Evolutionary conservation across 2,888 invertebrate genomes (phyloP), one percentile per base, ranked within the genome.

Genomic region (Drosophila diplacantha): DNA sequence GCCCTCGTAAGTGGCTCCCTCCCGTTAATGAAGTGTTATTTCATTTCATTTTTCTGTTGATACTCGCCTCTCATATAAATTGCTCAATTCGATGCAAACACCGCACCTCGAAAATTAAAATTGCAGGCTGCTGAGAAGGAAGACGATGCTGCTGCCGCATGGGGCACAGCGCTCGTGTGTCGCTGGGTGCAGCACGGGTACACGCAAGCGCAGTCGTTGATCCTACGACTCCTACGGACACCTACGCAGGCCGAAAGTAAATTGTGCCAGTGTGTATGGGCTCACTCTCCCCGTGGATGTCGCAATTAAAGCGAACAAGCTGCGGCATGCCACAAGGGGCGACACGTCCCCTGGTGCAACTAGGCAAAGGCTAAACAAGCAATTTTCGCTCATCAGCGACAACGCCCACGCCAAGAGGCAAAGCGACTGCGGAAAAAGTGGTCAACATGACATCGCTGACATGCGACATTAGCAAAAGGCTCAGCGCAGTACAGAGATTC

Each of bases 401-500:
- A 63, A 80, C 81, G 69, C 74, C 66, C 52, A 63, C 49, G 53
- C 37, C 58, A 9, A 47, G 38, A 44, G 41, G 46, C 32, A 38
- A 29, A 51, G 50, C 31, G 41, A 24, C 46, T 22, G 56, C 51
- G 59, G 67, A 75, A 76, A 65, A 81, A 81, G 66, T 77, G 69
- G 71, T 57, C 77, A 80, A 80, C 82, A 78, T 82, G 73, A 82
- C 81, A 81, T 67, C 68, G 74, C 71, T 81, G 81, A 81, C 81
- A 81, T 81, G 81, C 83, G 82, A 82, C 81, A 82, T 81, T 80
- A 76, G 81, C 72, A 69, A 72, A 68, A 64, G 44, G 44, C 44
- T 20, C 44, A 44, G 52, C 41, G 35, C 52, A 47, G 34, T 35
- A 37, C 50, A 31, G 38, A 31, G 58, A 46, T 49, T 55, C 49